Conservation (phyloP, 1,140 invertebrate genomes). For the Drosophila funebris region DNA sequence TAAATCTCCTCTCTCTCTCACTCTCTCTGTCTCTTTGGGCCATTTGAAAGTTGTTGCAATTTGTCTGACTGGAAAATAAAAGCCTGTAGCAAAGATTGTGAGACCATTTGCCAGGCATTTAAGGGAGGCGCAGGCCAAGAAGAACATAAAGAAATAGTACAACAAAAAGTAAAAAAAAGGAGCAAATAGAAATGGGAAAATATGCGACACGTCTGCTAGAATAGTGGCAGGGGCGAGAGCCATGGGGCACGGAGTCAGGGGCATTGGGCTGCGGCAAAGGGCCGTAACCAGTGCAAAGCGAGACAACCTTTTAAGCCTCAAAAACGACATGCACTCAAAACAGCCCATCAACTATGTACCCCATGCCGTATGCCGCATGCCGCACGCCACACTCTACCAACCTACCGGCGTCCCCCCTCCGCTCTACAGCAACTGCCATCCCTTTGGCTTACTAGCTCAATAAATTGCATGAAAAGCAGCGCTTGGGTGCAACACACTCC, state of each 20-base stretch:
- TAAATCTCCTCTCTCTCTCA: no score
- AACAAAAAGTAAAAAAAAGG: not conserved
- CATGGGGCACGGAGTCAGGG: no score
- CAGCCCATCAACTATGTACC: slow-evolving; percentile 1
- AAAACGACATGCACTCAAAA: slow-evolving; percentile 24
- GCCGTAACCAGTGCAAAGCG: slow-evolving; percentile 16
- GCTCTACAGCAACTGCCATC: not conserved
- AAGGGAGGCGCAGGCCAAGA: not conserved
- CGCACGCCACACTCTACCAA: not conserved
- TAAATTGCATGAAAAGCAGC: slow-evolving; percentile 23
- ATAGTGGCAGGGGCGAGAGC: not conserved
- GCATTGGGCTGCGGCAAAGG: not conserved
- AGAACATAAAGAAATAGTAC: not conserved
- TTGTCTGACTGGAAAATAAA: not conserved
- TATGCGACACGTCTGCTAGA: not conserved
- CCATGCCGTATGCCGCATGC: not conserved
- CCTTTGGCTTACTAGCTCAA: slow-evolving; percentile 17
- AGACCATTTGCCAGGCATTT: slow-evolving; percentile 4
- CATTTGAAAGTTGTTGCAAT: not conserved
- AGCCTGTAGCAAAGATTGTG: slow-evolving; percentile 1
- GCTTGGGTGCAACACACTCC: not conserved
- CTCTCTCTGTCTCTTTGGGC: not conserved
- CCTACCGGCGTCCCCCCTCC: no score
- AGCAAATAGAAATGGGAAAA: not conserved
- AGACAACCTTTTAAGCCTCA: slow-evolving; percentile 35